Base-by-base conservation (phyloP, 2,888 invertebrate genomes). In the Gasteruption jaculator region DNA sequence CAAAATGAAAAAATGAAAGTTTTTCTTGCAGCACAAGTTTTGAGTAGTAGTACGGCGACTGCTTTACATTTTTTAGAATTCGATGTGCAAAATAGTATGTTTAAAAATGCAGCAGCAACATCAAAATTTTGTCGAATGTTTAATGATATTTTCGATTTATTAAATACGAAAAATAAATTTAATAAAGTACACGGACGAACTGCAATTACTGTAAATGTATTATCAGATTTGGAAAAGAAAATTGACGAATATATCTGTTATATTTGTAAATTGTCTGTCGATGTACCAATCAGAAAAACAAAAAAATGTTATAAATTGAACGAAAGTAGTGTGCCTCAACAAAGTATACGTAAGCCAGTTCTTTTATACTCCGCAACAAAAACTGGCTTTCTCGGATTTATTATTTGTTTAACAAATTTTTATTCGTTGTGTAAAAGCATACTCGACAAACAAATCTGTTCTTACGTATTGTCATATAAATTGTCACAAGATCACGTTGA, bases 121-220 rank as follows among this genome's bases (percentile, higher is more conserved):
- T 34, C 41, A 12, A 14, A 19, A 26, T 53, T 52, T 37, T 42
- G 43, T n/a, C 11, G 19, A 25, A 38, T 39, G n/a, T 16, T 57
- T 8, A 51, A 56, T 33, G 41, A 53, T 36, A 27, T 50, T 7
- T 56, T 56, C 40, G 54, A 57, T 38, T 43, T 57, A 15, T 27
- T 53, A 10, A 57, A 57, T 38, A 38, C 38, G n/a, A 31, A 42
- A 22, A 48, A 42, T 31, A 14, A 20, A 10, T 31, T 52, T 31
- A 37, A 31, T 12, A 35, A 31, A 33, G 35, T 22, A 24, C 39
- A 36, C 24, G 30, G 15, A 22, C 18, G 19, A 31, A 38, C 11
- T 21, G 32, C 26, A 19, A 25, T 43, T 8, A 27, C 21, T 4
- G 15, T 18, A 30, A 19, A 44, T 16, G 16, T 30, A 30, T 11